These are phyloP conservation scores for Leptinotarsa juncta DNA, from an alignment of 2,888 invertebrate genomes.

Conservation along the genomic window DNA sequence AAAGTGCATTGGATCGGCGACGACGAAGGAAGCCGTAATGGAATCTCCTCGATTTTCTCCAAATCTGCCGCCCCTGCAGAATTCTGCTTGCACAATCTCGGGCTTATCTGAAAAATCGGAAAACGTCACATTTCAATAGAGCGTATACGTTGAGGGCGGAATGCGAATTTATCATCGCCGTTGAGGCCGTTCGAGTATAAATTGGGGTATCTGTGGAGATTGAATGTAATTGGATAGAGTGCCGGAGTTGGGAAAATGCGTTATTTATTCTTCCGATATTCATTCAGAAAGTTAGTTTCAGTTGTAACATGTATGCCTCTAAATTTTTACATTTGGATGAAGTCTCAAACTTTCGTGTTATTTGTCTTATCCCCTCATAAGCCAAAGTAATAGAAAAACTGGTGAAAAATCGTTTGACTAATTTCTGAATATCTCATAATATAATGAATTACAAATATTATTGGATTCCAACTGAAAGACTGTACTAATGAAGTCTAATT, in stretches of 20 bases:
- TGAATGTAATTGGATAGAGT: slow-evolving; percentile 7
- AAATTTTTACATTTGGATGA: too few relatives aligned
- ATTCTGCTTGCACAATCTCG: slow-evolving; percentile 74
- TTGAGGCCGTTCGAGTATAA: slow-evolving; percentile 1
- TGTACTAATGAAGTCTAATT: too few relatives aligned
- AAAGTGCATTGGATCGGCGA: slow-evolving; percentile 61
- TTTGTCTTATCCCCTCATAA: too few relatives aligned
- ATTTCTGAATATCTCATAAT: too few relatives aligned
- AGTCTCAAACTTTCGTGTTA: too few relatives aligned
- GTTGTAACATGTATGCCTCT: too few relatives aligned
- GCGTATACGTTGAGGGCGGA: slow-evolving; percentile 3
- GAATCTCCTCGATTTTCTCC: slow-evolving; percentile 77
- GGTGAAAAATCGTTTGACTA: too few relatives aligned
- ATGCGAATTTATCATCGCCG: slow-evolving; percentile 9
- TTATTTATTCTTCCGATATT: neutral
- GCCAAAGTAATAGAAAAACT: too few relatives aligned
- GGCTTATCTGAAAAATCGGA: slow-evolving; percentile 55
- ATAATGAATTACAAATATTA: too few relatives aligned
- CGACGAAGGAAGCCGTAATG: slow-evolving; percentile 64
- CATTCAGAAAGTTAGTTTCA: too few relatives aligned
- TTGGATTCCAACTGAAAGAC: too few relatives aligned
- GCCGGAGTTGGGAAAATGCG: neutral
- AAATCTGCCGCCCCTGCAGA: slow-evolving; percentile 77
- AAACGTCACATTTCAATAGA: slow-evolving; percentile 11
- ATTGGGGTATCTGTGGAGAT: slow-evolving; percentile 13